Conservation (phyloP, 1,140 invertebrate species). For the Panonychus citri region DNA sequence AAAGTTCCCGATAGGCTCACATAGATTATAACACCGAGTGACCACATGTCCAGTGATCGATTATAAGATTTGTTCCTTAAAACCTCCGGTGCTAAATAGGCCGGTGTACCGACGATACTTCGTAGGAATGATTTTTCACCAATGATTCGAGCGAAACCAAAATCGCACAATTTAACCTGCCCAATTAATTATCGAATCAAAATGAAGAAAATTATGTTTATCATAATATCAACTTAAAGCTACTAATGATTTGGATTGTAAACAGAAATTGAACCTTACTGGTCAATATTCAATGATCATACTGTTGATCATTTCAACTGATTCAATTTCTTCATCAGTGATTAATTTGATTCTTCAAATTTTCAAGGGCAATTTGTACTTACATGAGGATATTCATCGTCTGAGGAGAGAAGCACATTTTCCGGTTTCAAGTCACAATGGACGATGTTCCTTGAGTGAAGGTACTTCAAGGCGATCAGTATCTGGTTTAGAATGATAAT, state of each 20-base stretch:
- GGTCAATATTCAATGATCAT: no score
- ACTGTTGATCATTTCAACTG: no score
- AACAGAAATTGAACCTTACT: no score
- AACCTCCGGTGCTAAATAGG: conserved; percentile 88
- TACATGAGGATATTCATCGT: conserved; percentile 75
- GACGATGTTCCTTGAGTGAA: conserved; percentile 67
- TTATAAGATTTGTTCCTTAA: conserved; percentile 96
- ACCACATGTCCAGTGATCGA: conserved; percentile 97
- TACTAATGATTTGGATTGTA: no score
- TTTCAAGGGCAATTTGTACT: not conserved
- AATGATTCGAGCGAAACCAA: conserved; percentile 93
- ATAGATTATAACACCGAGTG: conserved; percentile 93
- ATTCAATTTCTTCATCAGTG: no score
- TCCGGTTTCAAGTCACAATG: conserved; percentile 93
- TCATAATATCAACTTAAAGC: no score
- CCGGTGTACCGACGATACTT: conserved; percentile 93
- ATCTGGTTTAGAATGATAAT: no score
- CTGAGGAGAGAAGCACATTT: conserved; percentile 81
- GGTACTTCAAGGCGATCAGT: conserved; percentile 76
- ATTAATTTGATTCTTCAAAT: no score
- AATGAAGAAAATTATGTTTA: conserved; percentile 1
- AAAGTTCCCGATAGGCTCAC: conserved; percentile 88
- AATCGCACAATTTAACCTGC: conserved; percentile 86
- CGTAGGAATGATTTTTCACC: conserved; percentile 91
- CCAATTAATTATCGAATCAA: conserved; percentile 2